Evolutionary conservation across 2,113 vertebrate genomes (phyloP), one percentile per base, ranked within the genome.

Genomic region (Himantopus leucocephalus): DNA sequence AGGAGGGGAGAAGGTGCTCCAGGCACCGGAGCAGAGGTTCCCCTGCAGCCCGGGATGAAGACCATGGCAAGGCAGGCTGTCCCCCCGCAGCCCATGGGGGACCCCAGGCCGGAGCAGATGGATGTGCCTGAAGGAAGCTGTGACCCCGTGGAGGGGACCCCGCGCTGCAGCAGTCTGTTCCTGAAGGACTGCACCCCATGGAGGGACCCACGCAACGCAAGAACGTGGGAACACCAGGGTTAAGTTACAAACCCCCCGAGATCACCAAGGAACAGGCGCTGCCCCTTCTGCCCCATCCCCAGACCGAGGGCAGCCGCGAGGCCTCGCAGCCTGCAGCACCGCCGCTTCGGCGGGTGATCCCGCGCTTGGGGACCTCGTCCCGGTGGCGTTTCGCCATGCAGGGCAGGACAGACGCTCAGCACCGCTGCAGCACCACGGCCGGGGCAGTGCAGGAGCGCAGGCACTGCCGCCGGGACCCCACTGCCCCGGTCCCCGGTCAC

Each of bases 381-480:
- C 1, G 0, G 11, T 0, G 0, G 6, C 20, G 1, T 8, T n/a
- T 30, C 7, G 0, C 20, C 47, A 6, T 55, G 26, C 5, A 0
- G 20, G 63, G 53, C 67, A 43, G 53, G 43, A 43, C 29, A 18
- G 59, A 15, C 37, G 37, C 37, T 37, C 37, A 37, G 37, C 37
- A 37, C 37, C 0, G 14, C 56, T 23, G 72, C 22, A 12, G n/a
- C 43, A 4, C 52, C 1, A 2, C 21, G 1, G 5, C 21, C 1
- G 0, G 19, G 23, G 67, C 4, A 2, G 16, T 2, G 30, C 22
- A 5, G 50, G 12, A 52, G 27, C 6, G 1, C 8, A 8, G 43
- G 64, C 45, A 16, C 21, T 29, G 88, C 22, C 1, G 0, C 16
- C 13, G 10, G 62, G 52, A 66, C 14, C 22, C 34, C 0, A 1